A percentile compares a stretch with the other conserved stretches of the same genome.
phyloP scores from a whole-genome alignment of 2,888 invertebrate species.

The Amblyteles armatorius region DNA sequence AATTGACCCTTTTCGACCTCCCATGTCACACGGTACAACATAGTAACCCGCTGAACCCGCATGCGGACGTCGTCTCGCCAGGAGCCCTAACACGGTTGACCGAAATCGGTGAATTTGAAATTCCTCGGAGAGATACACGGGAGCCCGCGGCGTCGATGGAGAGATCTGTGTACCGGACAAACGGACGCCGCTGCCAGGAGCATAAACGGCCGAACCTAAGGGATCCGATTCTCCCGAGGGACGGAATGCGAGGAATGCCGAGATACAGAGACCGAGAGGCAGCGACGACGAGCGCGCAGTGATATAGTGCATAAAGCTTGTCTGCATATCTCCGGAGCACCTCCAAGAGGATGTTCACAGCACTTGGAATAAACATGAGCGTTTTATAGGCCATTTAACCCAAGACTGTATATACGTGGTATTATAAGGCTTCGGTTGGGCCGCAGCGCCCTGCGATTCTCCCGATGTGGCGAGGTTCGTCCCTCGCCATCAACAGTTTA shows the following conservation, averaged over 20 bases:
- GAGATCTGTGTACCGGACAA: conserved; percentile 21
- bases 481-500: conserved; percentile 57
- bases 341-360: conserved; percentile 62
- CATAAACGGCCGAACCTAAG: conserved; percentile 6
- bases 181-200: background rate
- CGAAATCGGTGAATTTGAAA: conserved; percentile 28
- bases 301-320: conserved; percentile 23
- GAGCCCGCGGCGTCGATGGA: conserved; percentile 3
- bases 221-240: conserved; percentile 45
- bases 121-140: background rate
- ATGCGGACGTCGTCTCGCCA: background rate
- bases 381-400: conserved; percentile 65
- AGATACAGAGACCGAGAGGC: conserved; percentile 1
- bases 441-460: conserved; percentile 31
- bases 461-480: conserved; percentile 55
- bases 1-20: too few species aligned
- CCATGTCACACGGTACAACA: too few species aligned
- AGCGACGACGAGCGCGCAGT: conserved; percentile 29
- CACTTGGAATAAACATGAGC: conserved; percentile 66
- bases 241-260: conserved; percentile 18
- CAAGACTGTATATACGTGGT: conserved; percentile 28
- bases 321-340: conserved; percentile 39
- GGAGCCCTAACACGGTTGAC: conserved; percentile 11
- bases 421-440: conserved; percentile 43
- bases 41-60: background rate